phyloP scores from a whole-genome alignment of 2,888 invertebrate species.

The Ophraella communa region DNA sequence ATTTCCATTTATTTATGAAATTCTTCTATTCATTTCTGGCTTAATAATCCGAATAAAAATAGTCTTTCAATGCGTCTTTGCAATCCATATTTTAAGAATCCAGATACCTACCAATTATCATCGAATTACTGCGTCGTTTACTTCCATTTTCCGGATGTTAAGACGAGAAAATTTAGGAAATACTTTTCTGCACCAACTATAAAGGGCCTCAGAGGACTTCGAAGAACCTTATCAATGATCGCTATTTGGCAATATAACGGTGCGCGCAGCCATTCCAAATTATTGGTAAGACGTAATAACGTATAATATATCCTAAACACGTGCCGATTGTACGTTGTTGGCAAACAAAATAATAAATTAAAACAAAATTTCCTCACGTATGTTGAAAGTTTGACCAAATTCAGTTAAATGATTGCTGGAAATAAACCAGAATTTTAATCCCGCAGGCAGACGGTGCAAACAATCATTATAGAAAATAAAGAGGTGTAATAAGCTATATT shows the following conservation, averaged over 20 bases:
- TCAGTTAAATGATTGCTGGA: neutral
- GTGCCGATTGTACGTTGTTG: constrained; percentile 21
- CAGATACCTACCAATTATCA: constrained; percentile 12
- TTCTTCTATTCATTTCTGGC: too few species aligned
- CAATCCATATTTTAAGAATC: neutral
- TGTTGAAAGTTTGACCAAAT: constrained; percentile 1
- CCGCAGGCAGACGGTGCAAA: neutral
- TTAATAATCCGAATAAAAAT: too few species aligned
- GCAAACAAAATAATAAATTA: constrained; percentile 34
- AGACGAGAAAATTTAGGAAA: constrained; percentile 3
- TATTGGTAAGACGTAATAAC: constrained; percentile 31
- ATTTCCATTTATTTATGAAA: too few species aligned
- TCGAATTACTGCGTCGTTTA: neutral
- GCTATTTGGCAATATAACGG: constrained; percentile 36
- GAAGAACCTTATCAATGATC: constrained; percentile 32
- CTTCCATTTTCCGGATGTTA: neutral
- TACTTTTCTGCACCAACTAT: neutral
- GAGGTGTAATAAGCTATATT: too few species aligned
- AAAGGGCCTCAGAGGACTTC: constrained; percentile 22
- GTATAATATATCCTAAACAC: constrained; percentile 32
- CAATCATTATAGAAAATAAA: neutral
- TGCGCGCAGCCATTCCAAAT: constrained; percentile 31
- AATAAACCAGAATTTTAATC: neutral
- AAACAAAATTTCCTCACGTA: constrained; percentile 25
- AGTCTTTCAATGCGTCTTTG: too few species aligned